A percentile compares a stretch with the other conserved stretches of the same genome.
Conservation (phyloP, 2,797 vertebrate genomes). For the Acomys russatus region DNA sequence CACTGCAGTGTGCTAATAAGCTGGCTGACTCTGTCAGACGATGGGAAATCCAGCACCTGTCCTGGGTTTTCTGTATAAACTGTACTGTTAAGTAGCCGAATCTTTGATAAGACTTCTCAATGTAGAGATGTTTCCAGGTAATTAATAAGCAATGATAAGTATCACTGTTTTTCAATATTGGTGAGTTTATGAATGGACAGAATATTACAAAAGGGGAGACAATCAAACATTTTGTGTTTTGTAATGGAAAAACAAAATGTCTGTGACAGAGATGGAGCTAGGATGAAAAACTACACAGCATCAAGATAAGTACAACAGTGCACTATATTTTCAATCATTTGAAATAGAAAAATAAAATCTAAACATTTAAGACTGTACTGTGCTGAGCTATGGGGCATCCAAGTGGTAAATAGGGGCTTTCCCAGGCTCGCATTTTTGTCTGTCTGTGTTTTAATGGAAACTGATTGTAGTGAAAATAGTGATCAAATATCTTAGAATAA, state of each 20-base stretch:
- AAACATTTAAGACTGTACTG: neutral
- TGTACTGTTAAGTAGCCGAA: neutral
- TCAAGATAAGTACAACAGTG: slow-evolving; percentile 28
- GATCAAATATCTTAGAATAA: neutral
- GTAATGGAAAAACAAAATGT: neutral
- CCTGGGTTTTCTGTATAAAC: neutral
- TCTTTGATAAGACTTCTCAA: neutral
- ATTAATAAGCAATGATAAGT: slow-evolving; percentile 17
- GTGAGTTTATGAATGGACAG: neutral
- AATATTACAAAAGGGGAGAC: neutral
- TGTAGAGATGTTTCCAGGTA: slow-evolving; percentile 32
- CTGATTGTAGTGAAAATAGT: slow-evolving; percentile 16
- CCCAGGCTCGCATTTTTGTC: neutral
- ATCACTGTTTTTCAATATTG: neutral
- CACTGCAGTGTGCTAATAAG: neutral
- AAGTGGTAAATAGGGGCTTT: neutral
- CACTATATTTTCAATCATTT: neutral
- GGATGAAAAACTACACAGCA: neutral
- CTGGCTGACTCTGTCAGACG: neutral
- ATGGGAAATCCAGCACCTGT: neutral
- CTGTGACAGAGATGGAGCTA: neutral
- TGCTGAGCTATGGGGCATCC: neutral
- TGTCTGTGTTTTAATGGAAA: neutral
- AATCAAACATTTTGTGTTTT: neutral
- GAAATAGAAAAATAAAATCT: neutral